These are phyloP conservation scores for Maccullochella peelii DNA, from an alignment of 2,113 vertebrate genomes.

Conservation along the genomic window DNA sequence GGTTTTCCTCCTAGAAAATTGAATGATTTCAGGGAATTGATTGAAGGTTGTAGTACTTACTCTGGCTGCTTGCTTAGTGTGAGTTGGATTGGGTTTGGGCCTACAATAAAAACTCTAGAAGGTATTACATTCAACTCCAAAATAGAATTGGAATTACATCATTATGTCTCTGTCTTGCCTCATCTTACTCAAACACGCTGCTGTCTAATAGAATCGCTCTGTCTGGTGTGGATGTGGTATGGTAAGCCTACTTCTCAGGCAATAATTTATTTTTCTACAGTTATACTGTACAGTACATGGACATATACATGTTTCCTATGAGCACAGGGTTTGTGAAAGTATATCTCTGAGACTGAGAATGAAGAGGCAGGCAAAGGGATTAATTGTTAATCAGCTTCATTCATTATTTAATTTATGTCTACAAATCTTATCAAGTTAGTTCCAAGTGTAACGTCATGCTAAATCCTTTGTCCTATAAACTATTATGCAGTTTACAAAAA, in stretches of 20 bases:
- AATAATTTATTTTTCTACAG: neutral
- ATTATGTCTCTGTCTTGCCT: slow-evolving; percentile 32
- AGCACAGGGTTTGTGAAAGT: neutral
- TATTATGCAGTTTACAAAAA: neutral
- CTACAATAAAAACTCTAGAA: neutral
- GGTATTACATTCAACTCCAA: slow-evolving; percentile 5
- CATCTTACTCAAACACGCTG: neutral
- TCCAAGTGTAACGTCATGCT: neutral
- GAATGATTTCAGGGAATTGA: neutral
- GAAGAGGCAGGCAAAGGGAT: slow-evolving; percentile 1
- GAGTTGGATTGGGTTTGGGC: neutral
- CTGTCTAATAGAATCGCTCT: neutral
- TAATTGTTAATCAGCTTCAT: neutral
- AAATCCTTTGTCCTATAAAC: neutral
- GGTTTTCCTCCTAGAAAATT: neutral
- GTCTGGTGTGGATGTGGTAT: neutral
- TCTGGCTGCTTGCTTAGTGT: neutral
- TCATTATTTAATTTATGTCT: neutral
- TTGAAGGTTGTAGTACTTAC: neutral
- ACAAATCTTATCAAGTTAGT: neutral
- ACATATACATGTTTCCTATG: neutral
- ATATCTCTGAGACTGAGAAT: neutral
- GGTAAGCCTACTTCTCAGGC: neutral
- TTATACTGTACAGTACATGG: neutral
- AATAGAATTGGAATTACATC: slow-evolving; percentile 22